phyloP scores from a whole-genome alignment of 2,888 invertebrate species.

The Dicranocentrus wangi region DNA sequence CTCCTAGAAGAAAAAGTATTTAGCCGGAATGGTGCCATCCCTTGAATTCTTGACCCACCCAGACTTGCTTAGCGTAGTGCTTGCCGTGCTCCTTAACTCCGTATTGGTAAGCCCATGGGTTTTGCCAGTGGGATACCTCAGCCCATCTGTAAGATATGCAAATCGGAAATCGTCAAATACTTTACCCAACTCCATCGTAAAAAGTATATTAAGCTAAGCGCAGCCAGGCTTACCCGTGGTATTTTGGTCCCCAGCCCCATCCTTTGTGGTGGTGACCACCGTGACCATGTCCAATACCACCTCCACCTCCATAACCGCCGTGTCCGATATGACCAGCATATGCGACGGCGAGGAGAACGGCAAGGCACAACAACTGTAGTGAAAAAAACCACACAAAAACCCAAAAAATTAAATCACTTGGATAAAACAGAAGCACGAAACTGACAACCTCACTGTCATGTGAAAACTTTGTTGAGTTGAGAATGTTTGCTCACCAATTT shows the following conservation, averaged over 20 bases:
- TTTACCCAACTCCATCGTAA: constrained; percentile 14
- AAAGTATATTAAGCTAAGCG: neutral
- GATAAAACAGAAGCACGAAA: neutral
- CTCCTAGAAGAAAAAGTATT: constrained; percentile 23
- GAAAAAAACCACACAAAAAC: constrained; percentile 4
- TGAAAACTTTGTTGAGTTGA: neutral
- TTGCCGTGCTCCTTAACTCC: constrained; percentile 69
- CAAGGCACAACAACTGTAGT: constrained; percentile 42
- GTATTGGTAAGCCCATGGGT: constrained; percentile 68
- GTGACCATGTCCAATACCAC: constrained; percentile 39
- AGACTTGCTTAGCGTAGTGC: constrained; percentile 70
- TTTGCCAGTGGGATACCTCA: constrained; percentile 63
- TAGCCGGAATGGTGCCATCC: constrained; percentile 58
- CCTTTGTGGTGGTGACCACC: constrained; percentile 54
- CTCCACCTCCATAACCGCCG: constrained; percentile 36
- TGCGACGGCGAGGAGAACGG: constrained; percentile 27
- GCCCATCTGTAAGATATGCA: constrained; percentile 24
- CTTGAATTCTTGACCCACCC: constrained; percentile 70
- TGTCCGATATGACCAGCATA: constrained; percentile 55
- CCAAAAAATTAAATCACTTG: neutral
- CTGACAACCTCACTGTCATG: too few species aligned
- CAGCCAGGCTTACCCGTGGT: constrained; percentile 56
- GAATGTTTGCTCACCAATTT: constrained; percentile 34
- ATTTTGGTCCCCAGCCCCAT: constrained; percentile 62
- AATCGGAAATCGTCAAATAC: too few species aligned